phyloP scores from a whole-genome alignment of 2,888 invertebrate species.

The Nemotelus nigrinus region DNA sequence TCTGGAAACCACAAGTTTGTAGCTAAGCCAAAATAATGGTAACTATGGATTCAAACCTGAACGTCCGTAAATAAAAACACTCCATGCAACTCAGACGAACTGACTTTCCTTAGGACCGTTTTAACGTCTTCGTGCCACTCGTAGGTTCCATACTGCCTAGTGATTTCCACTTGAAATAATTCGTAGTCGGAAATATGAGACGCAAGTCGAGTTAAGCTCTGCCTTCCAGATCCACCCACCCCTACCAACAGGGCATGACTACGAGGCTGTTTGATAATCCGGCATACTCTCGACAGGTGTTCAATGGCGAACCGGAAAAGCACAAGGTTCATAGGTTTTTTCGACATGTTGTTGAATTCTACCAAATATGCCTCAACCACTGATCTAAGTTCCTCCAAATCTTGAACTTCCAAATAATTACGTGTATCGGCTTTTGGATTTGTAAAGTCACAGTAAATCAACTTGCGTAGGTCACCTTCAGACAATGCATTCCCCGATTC shows the following conservation, averaged over 20 bases:
- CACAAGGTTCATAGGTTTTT: conserved; percentile 95
- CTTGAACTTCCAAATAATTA: conserved; percentile 87
- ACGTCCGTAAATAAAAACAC: conserved; percentile 92
- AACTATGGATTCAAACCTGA: conserved; percentile 69
- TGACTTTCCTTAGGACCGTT: conserved; percentile 79
- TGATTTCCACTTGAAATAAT: conserved; percentile 91
- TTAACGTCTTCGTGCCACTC: conserved; percentile 96
- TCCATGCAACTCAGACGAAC: conserved; percentile 84
- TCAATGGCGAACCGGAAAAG: conserved; percentile 94
- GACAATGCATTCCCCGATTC: conserved; percentile 67
- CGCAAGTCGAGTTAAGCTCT: conserved; percentile 88
- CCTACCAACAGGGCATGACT: conserved; percentile 91
- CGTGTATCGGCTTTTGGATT: conserved; percentile 92
- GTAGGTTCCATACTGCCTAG: conserved; percentile 80
- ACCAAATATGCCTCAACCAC: conserved; percentile 89
- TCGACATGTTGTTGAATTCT: conserved; percentile 94
- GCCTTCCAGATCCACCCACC: conserved; percentile 92
- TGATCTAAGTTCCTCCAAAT: conserved; percentile 80
- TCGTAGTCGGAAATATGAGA: conserved; percentile 96
- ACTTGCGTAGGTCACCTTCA: conserved; percentile 82
- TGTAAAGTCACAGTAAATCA: conserved; percentile 94
- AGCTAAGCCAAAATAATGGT: background rate
- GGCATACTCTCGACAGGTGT: conserved; percentile 89
- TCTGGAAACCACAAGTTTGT: conserved; percentile 65
- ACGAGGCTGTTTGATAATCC: conserved; percentile 90